Evolutionary conservation across 92 coral and sea anemone species (phyloP).

Genomic region (Phenganax marumi): DNA sequence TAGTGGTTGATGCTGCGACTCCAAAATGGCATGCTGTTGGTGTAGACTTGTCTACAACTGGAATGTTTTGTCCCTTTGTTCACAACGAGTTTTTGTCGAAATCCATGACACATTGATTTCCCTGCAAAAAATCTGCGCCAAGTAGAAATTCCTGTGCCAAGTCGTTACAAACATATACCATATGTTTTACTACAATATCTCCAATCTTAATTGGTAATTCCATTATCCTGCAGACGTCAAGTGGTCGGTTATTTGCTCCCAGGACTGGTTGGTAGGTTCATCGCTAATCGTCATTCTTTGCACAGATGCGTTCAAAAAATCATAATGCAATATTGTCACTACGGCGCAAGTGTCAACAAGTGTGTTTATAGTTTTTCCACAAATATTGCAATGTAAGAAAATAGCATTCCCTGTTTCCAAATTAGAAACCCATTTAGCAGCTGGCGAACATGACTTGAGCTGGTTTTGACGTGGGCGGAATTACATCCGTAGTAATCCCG

Average conservation of each 20-base stretch:
- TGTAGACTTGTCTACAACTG: neutral
- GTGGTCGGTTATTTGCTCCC: conserved; percentile 40
- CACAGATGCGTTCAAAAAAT: no score
- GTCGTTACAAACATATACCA: conserved; percentile 27
- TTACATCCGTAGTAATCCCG: neutral
- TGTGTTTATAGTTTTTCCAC: no score
- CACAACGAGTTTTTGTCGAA: neutral
- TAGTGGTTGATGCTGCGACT: conserved; percentile 30
- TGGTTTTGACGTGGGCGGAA: conserved; percentile 15
- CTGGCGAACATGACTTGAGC: neutral
- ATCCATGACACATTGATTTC: neutral
- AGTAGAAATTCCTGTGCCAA: conserved; percentile 34
- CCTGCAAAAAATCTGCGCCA: conserved; percentile 38
- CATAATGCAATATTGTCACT: no score
- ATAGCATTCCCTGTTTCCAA: conserved; percentile 1
- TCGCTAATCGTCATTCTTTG: neutral
- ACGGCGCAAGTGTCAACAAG: no score
- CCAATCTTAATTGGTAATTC: conserved; percentile 14
- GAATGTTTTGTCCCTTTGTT: conserved; percentile 3
- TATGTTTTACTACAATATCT: conserved; percentile 9
- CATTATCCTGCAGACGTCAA: conserved; percentile 24
- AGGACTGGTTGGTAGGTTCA: conserved; percentile 13
- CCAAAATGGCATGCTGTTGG: conserved; percentile 37
- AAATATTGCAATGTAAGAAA: no score
- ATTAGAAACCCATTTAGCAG: neutral